Conservation (phyloP, 2,888 invertebrate species). For the Meteorus colon region DNA sequence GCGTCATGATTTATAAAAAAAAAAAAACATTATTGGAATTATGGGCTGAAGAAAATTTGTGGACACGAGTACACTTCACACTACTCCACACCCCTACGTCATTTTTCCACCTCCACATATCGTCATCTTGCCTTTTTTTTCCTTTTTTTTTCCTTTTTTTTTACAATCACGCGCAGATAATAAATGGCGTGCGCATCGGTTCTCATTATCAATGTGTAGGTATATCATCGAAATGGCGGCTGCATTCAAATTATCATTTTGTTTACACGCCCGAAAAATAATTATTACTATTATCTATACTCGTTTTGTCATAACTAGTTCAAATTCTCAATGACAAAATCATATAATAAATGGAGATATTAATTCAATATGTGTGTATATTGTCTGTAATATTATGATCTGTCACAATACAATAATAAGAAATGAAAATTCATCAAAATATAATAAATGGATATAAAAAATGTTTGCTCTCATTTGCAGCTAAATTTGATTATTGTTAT, state of each 20-base stretch:
- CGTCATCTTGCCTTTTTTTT: not conserved
- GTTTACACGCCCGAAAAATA: too few relatives aligned
- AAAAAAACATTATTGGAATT: not conserved
- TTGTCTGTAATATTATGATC: not conserved
- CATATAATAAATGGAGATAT: too few relatives aligned
- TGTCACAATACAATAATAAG: not conserved
- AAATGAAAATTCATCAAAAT: not conserved
- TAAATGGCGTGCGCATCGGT: not conserved
- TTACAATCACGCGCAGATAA: not conserved
- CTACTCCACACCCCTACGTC: not conserved
- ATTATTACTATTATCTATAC: too few relatives aligned
- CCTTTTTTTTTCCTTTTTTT: not conserved
- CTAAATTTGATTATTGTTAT: constrained; percentile 38
- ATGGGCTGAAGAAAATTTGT: not conserved
- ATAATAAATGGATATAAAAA: constrained; percentile 2
- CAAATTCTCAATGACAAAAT: too few relatives aligned
- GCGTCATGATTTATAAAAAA: not conserved
- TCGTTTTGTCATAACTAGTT: too few relatives aligned
- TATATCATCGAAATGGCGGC: not conserved
- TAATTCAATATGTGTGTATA: too few relatives aligned
- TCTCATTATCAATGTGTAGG: not conserved
- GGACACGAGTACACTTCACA: constrained; percentile 11
- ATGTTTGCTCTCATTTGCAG: not conserved
- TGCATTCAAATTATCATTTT: not conserved
- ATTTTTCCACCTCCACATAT: not conserved